Evolutionary conservation across 2,888 invertebrate genomes (phyloP).

Genomic region (Ypsolopha scabrella): DNA sequence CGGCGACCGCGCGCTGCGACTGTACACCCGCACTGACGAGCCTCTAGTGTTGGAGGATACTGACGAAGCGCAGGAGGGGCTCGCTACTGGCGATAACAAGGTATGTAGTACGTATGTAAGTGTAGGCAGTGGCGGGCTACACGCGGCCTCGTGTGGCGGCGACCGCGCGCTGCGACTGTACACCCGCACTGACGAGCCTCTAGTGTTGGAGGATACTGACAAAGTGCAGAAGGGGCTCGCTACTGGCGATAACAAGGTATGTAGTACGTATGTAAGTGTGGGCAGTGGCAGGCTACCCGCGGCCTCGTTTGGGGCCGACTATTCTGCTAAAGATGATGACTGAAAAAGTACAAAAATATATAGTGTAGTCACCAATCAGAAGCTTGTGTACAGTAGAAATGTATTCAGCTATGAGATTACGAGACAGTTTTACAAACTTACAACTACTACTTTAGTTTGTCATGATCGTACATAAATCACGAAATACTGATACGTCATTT

Average conservation of each 20-base stretch:
- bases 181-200: constrained; percentile 87
- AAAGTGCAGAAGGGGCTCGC: constrained; percentile 88
- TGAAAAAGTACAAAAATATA: too few species aligned
- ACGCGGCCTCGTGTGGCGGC: constrained; percentile 80
- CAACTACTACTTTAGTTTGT: too few species aligned
- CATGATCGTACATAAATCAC: too few species aligned
- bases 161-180: constrained; percentile 90
- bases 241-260: constrained; percentile 74
- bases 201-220: constrained; percentile 92
- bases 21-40: constrained; percentile 89
- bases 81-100: constrained; percentile 79
- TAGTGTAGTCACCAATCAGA: too few species aligned
- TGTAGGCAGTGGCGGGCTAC: too few species aligned
- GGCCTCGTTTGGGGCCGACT: not conserved
- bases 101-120: constrained; percentile 19
- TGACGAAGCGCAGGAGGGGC: constrained; percentile 86
- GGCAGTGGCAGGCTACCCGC: constrained; percentile 49
- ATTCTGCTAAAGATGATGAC: too few species aligned
- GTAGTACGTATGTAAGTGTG: constrained; percentile 9
- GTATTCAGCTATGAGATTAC: too few species aligned
- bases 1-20: constrained; percentile 86
- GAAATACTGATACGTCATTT: too few species aligned
- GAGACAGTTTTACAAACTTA: too few species aligned
- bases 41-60: constrained; percentile 93
- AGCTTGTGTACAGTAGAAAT: too few species aligned